phyloP scores from a whole-genome alignment of 2,888 invertebrate genomes.

The Ophion costatus region DNA sequence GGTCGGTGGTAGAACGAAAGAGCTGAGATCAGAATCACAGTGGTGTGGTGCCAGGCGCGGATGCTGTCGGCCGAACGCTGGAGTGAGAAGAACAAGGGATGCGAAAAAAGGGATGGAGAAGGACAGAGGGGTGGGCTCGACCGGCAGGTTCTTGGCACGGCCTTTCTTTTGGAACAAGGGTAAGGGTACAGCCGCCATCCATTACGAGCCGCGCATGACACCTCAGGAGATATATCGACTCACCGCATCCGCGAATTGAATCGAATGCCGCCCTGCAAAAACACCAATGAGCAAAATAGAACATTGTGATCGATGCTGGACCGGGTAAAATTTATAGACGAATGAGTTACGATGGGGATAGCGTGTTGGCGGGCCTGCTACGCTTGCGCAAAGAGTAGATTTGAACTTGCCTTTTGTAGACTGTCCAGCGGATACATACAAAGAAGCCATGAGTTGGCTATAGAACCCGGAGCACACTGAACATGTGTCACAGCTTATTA shows the following conservation, averaged over 20 bases:
- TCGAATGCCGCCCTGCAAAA: conserved; percentile 82
- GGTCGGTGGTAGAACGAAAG: conserved; percentile 62
- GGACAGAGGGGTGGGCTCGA: conserved; percentile 65
- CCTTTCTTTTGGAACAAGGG: conserved; percentile 80
- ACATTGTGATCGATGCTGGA: conserved; percentile 82
- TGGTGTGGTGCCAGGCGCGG: conserved; percentile 51
- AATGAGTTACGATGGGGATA: conserved; percentile 77
- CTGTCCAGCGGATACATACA: conserved; percentile 30
- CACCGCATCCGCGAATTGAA: conserved; percentile 83
- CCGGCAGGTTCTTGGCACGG: conserved; percentile 79
- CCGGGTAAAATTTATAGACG: conserved; percentile 80
- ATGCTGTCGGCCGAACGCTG: conserved; percentile 46
- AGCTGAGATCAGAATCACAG: conserved; percentile 64
- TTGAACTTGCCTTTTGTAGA: conserved; percentile 29
- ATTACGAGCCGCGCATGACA: conserved; percentile 82
- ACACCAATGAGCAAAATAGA: conserved; percentile 83
- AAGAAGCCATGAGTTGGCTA: background rate
- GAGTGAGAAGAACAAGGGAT: conserved; percentile 64
- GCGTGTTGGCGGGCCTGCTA: conserved; percentile 22
- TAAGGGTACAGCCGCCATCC: conserved; percentile 82
- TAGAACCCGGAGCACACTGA: background rate
- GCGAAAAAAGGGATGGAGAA: conserved; percentile 70
- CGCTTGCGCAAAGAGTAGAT: conserved; percentile 31
- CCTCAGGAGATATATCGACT: conserved; percentile 82
- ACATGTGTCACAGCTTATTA: background rate